A percentile compares a stretch with the other conserved stretches of the same genome.
These are phyloP conservation scores for Sphinx pinastri DNA, from an alignment of 2,888 invertebrate species.

Conservation along the genomic window DNA sequence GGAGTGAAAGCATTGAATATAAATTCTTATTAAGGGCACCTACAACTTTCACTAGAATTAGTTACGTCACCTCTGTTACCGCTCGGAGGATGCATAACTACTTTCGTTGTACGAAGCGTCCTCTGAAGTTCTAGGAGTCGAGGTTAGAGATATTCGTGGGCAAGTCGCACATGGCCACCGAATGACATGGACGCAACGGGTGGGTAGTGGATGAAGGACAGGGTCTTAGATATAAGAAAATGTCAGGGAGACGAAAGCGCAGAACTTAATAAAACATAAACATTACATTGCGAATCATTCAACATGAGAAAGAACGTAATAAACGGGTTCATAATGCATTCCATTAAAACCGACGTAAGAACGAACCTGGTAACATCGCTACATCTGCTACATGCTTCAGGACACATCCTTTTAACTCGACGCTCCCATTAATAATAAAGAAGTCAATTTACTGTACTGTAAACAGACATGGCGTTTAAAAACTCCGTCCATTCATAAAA, in stretches of 20 bases:
- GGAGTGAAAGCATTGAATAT: slow-evolving; percentile 16
- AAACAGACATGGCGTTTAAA: slow-evolving; percentile 20
- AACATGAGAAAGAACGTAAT: neutral
- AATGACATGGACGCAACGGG: neutral
- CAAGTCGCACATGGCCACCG: neutral
- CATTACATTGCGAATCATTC: neutral
- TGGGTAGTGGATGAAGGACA: neutral
- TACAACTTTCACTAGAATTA: slow-evolving; percentile 10
- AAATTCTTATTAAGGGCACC: slow-evolving; percentile 9
- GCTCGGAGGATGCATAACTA: neutral
- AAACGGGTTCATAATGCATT: neutral
- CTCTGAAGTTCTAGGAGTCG: neutral
- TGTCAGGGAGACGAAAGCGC: neutral
- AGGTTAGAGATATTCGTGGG: neutral
- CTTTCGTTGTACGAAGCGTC: neutral
- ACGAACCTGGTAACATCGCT: slow-evolving; percentile 9
- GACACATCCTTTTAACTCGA: slow-evolving; percentile 21
- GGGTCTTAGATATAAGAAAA: neutral
- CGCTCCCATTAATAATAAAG: slow-evolving; percentile 20
- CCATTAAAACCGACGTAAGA: neutral
- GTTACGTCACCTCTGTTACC: slow-evolving; percentile 1
- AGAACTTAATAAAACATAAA: neutral
- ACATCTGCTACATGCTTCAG: neutral
- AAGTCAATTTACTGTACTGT: slow-evolving; percentile 20
- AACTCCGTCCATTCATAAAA: slow-evolving; percentile 14